phyloP scores from a whole-genome alignment of 2,797 vertebrate species.

The Strix occidentalis region DNA sequence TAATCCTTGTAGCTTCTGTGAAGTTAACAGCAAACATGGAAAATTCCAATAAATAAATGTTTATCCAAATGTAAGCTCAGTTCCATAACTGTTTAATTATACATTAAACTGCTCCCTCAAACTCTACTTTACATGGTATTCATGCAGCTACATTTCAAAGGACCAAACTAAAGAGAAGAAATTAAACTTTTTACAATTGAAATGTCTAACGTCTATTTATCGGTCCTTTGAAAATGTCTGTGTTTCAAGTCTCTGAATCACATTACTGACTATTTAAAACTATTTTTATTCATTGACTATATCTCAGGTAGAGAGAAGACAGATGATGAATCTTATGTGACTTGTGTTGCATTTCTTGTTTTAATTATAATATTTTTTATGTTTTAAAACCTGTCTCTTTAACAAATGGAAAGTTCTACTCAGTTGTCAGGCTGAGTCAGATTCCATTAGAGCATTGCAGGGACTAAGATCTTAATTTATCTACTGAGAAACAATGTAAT shows the following conservation, averaged over 20 bases:
- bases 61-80: not conserved
- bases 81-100: not conserved
- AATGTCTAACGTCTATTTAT: not conserved
- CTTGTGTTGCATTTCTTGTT: not conserved
- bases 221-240: not conserved
- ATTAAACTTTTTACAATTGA: not conserved
- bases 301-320: not conserved
- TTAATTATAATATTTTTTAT: not conserved
- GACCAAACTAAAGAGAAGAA: not conserved
- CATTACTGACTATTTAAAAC: not conserved
- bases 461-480: not conserved
- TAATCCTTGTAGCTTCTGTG: slow-evolving; percentile 93
- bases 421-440: not conserved
- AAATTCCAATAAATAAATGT: slow-evolving; percentile 24
- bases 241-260: not conserved
- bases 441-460: not conserved
- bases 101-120: not conserved
- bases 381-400: not conserved
- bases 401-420: not conserved
- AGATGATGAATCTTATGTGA: not conserved
- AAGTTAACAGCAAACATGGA: slow-evolving; percentile 32
- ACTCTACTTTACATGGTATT: not conserved
- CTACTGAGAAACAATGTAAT: not conserved
- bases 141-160: slow-evolving; percentile 4
- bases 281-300: not conserved